phyloP scores from a whole-genome alignment of 1,140 invertebrate genomes.

The Hylaeus anthracinus region DNA sequence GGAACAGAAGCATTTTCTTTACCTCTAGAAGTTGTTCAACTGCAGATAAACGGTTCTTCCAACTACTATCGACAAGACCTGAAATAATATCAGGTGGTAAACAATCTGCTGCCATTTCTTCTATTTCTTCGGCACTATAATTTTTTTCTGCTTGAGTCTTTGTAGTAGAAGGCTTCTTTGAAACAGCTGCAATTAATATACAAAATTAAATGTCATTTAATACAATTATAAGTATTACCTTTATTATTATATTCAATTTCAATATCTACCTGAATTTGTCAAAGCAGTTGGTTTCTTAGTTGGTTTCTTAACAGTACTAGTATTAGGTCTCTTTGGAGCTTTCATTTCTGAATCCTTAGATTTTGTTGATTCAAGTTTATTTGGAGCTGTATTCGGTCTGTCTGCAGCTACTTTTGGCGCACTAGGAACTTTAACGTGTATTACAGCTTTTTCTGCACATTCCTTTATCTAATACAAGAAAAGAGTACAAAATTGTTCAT shows the following conservation, averaged over 20 bases:
- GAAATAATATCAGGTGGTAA: conserved; percentile 84
- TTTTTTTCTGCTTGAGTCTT: conserved; percentile 77
- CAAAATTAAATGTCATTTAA: not conserved
- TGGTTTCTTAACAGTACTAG: conserved; percentile 79
- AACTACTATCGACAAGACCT: conserved; percentile 89
- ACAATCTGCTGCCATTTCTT: conserved; percentile 85
- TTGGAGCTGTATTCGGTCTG: conserved; percentile 82
- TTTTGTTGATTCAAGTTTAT: conserved; percentile 72
- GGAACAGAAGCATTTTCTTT: not conserved
- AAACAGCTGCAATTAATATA: conserved; percentile 44
- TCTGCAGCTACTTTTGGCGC: conserved; percentile 81
- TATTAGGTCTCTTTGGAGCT: conserved; percentile 78
- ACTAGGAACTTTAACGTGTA: conserved; percentile 86
- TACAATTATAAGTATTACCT: not conserved
- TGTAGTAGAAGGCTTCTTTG: conserved; percentile 71
- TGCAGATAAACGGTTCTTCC: conserved; percentile 91
- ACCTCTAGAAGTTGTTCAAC: conserved; percentile 87
- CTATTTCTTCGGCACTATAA: conserved; percentile 84
- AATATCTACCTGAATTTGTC: conserved; percentile 62
- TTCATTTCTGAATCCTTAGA: conserved; percentile 72
- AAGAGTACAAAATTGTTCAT: not conserved
- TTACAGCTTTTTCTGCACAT: conserved; percentile 94
- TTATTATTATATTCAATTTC: not conserved
- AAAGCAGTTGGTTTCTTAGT: conserved; percentile 67
- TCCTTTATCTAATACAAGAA: conserved; percentile 89